These are phyloP conservation scores for Syrrhaptes paradoxus DNA, from an alignment of 2,113 vertebrate genomes.

Conservation along the genomic window DNA sequence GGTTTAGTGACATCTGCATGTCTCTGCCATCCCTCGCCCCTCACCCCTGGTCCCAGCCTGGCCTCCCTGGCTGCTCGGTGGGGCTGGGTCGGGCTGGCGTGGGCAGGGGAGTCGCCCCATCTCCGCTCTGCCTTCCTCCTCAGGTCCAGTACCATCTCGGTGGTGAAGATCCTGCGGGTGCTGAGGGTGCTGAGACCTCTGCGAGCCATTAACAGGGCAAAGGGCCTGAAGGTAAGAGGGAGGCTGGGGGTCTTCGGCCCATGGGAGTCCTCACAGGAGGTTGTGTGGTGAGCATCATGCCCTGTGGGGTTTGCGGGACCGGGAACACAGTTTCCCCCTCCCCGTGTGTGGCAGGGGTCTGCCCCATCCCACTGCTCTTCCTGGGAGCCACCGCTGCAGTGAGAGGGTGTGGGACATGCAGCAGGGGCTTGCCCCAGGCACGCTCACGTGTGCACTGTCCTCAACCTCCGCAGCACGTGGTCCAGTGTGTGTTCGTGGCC, in stretches of 20 bases:
- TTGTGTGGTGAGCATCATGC: rapidly evolving
- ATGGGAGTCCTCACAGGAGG: neutral
- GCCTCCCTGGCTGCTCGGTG: neutral
- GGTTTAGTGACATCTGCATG: rapidly evolving
- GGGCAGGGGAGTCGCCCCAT: neutral
- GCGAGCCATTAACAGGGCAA: slow-evolving; percentile 94
- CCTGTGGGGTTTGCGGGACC: neutral
- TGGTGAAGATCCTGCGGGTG: slow-evolving; percentile 98
- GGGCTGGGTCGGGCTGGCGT: neutral
- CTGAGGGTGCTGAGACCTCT: slow-evolving; percentile 94
- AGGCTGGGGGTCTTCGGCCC: neutral
- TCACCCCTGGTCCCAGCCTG: neutral
- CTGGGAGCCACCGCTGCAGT: neutral
- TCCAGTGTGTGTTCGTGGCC: slow-evolving; percentile 97
- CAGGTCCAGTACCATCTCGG: slow-evolving; percentile 96
- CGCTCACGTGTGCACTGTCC: neutral
- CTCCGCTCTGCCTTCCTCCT: neutral
- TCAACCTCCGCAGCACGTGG: slow-evolving; percentile 86
- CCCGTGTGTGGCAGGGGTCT: neutral
- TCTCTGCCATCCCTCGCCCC: neutral
- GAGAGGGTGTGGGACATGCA: neutral
- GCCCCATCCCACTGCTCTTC: neutral
- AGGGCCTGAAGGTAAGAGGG: slow-evolving; percentile 90
- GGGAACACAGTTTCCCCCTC: neutral
- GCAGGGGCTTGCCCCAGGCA: neutral